Evolutionary conservation across 2,888 invertebrate species (phyloP).

Genomic region (Alloscopus bannaensis): DNA sequence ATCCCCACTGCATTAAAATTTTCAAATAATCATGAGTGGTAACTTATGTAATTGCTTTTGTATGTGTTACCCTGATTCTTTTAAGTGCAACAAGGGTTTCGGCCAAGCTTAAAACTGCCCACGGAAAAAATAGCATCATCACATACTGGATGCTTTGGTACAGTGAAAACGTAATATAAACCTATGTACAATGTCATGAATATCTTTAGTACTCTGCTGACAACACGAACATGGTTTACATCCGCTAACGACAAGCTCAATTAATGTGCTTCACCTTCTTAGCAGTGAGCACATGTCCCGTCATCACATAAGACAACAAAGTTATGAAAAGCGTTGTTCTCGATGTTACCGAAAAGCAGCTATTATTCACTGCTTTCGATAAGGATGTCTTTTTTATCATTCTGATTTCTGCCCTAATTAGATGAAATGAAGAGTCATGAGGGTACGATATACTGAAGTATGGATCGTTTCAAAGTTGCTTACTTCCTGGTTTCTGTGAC

Average conservation of each 20-base stretch:
- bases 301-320: slow-evolving; percentile 84
- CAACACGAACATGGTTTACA: too few relatives aligned
- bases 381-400: slow-evolving; percentile 81
- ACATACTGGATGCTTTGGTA: slow-evolving; percentile 14
- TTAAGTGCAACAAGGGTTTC: slow-evolving; percentile 86
- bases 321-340: slow-evolving; percentile 89
- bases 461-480: too few relatives aligned
- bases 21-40: background rate
- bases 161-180: background rate
- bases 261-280: slow-evolving; percentile 78
- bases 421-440: too few relatives aligned
- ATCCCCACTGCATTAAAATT: too few relatives aligned
- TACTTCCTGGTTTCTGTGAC: slow-evolving; percentile 23
- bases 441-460: too few relatives aligned
- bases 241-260: background rate
- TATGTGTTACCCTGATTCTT: slow-evolving; percentile 76
- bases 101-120: slow-evolving; percentile 86
- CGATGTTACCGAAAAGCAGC: slow-evolving; percentile 84
- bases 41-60: background rate
- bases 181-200: too few relatives aligned
- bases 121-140: slow-evolving; percentile 82
- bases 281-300: slow-evolving; percentile 82
- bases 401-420: slow-evolving; percentile 84
- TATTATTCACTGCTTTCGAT: slow-evolving; percentile 81
- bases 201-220: background rate